phyloP scores from a whole-genome alignment of 2,888 invertebrate genomes.

The Acheta domesticus region DNA sequence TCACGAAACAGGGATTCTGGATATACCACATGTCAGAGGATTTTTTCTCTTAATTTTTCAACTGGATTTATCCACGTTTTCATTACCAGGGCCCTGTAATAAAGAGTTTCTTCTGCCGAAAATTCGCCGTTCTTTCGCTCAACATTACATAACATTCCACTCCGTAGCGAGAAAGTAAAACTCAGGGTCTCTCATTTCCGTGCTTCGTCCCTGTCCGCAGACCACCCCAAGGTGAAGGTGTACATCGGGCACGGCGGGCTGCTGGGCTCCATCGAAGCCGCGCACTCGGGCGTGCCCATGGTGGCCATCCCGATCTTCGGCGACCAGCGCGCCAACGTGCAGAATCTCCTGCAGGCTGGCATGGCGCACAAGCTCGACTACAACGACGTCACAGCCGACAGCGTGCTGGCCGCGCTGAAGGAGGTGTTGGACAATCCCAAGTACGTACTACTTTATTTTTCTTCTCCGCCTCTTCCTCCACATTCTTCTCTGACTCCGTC shows the following conservation, averaged over 20 bases:
- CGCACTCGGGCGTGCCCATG: conserved; percentile 63
- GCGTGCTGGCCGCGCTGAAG: neutral
- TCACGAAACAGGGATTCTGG: too few species aligned
- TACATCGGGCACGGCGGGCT: conserved; percentile 68
- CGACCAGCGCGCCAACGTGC: conserved; percentile 54
- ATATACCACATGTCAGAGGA: too few species aligned
- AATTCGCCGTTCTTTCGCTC: too few species aligned
- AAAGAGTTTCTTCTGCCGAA: too few species aligned
- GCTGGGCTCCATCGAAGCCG: conserved; percentile 63
- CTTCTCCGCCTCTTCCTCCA: too few species aligned
- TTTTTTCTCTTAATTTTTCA: too few species aligned
- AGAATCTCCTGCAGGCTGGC: neutral
- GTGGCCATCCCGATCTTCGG: conserved; percentile 67
- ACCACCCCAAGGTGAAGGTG: conserved; percentile 63
- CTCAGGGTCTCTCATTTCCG: too few species aligned
- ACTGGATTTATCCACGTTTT: too few species aligned
- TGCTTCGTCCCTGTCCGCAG: conserved; percentile 46
- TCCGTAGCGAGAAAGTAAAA: too few species aligned
- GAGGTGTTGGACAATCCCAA: neutral
- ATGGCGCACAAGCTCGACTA: conserved; percentile 5
- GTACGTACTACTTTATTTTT: neutral
- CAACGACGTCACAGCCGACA: neutral
- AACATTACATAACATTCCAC: too few species aligned
- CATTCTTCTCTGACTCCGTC: too few species aligned
- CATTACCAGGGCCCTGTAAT: too few species aligned